A percentile compares a stretch with the other conserved stretches of the same genome.
phyloP scores from a whole-genome alignment of 1,140 invertebrate species.

The Aphaenogaster rudis region DNA sequence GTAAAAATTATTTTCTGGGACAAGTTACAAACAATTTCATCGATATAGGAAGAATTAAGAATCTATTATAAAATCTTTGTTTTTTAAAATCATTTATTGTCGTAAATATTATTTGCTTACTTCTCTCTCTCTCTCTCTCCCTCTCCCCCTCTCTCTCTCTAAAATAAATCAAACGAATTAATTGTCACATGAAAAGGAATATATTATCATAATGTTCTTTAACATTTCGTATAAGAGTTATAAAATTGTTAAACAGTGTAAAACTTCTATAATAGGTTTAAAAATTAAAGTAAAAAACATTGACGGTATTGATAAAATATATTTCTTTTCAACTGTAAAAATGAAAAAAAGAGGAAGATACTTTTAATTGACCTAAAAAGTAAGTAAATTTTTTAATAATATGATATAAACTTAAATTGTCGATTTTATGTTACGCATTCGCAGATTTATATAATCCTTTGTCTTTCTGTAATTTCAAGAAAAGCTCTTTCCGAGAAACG shows the following conservation, averaged over 20 bases:
- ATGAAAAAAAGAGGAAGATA: neutral
- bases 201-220: neutral
- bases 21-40: neutral
- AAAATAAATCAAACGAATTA: neutral
- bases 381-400: neutral
- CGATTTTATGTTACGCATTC: neutral
- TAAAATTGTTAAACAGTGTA: constrained; percentile 4
- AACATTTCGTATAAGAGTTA: neutral
- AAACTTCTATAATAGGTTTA: neutral
- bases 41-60: neutral
- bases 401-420: neutral
- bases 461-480: neutral
- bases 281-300: neutral
- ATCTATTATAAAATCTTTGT: neutral
- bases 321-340: neutral
- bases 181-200: neutral
- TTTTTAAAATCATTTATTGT: neutral
- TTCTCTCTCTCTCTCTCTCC: neutral
- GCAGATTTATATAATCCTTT: neutral
- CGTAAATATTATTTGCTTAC: neutral
- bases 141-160: too few relatives aligned
- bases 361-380: neutral
- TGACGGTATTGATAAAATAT: neutral
- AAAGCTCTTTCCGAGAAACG: neutral
- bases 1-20: neutral